A percentile compares a stretch with the other conserved stretches of the same genome.
Evolutionary conservation across 2,888 invertebrate genomes (phyloP).

Genomic region (Troides helena): DNA sequence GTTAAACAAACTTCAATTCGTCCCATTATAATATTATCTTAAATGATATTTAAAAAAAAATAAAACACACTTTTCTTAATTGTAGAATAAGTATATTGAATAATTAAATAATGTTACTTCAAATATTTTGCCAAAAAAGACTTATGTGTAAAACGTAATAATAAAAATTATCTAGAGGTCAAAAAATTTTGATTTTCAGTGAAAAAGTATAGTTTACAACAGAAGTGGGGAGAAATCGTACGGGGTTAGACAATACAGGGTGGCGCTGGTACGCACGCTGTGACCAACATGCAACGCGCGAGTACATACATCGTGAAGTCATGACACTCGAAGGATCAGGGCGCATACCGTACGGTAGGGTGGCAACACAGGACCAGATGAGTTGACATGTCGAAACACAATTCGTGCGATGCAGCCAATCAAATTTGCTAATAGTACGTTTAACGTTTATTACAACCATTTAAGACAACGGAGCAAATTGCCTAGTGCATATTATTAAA

Average conservation of each 20-base stretch:
- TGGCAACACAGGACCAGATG: constrained; percentile 43
- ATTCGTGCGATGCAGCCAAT: constrained; percentile 76
- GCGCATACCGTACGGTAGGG: constrained; percentile 36
- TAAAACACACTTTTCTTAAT: constrained; percentile 69
- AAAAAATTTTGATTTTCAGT: constrained; percentile 73
- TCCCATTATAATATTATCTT: neutral
- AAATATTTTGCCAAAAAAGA: constrained; percentile 78
- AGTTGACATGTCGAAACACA: constrained; percentile 56
- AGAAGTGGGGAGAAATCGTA: constrained; percentile 56
- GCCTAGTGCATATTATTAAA: constrained; percentile 66
- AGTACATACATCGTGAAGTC: constrained; percentile 34
- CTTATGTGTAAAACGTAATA: constrained; percentile 78
- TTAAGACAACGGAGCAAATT: constrained; percentile 75
- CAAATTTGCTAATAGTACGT: constrained; percentile 66
- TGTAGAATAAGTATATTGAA: constrained; percentile 81
- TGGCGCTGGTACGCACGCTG: constrained; percentile 46
- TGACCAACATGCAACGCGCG: constrained; percentile 32
- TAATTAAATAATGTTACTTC: constrained; percentile 80
- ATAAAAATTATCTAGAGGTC: constrained; percentile 72
- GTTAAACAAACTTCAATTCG: no score
- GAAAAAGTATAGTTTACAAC: constrained; percentile 57
- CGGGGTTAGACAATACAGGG: constrained; percentile 45
- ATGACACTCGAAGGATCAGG: no score
- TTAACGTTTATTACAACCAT: constrained; percentile 76
- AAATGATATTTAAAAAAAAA: constrained; percentile 38